Base-by-base conservation (phyloP, 1,140 invertebrate genomes). In the Dendrolimus punctatus region DNA sequence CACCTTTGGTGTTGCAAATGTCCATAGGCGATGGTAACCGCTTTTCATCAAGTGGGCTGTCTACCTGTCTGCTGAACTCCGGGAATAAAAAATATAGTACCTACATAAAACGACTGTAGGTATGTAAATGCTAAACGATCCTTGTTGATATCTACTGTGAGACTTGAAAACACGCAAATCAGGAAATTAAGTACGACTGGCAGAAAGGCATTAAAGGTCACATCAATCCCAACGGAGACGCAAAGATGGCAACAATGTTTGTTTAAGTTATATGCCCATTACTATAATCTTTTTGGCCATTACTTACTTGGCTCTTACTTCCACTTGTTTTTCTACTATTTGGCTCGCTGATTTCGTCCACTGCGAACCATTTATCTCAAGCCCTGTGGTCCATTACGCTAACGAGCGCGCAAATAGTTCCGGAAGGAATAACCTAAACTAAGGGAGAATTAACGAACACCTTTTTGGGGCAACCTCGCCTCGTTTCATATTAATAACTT, bases 391-490 rank as follows among this genome's bases (percentile, higher is more conserved):
- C 64, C 70, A 73, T 76, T 76, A 76, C 58, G 62, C 58, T 76
- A 75, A 75, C 72, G 72, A 73, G 61, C 58, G 60, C 52, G 55
- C 55, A 64, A 72, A 75, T 72, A 75, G 67, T 75, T 71, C 62
- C 58, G 62, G 58, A 60, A 68, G 64, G 62, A 69, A 66, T 71
- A 66, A 63, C 62, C 56, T 59, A 61, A 50, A 49, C 47, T 54
- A 56, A 62, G 57, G 52, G 46, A 46, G 58, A 66, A 68, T 56
- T 67, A 60, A 57, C 62, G 52, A 45, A 60, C 57, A 54, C 43
- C 49, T 60, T 55, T 57, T 40, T 10, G 39, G 40, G 9, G 36
- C 50, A 7, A 36, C 38, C 2, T 51, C 45, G 44, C 45, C 7
- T 8, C 42, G 39, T 45, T 23, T 23, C 23, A 23, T 45, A 51